These are phyloP conservation scores for Labeo calbasu DNA, from an alignment of 2,797 vertebrate species.

Conservation along the genomic window DNA sequence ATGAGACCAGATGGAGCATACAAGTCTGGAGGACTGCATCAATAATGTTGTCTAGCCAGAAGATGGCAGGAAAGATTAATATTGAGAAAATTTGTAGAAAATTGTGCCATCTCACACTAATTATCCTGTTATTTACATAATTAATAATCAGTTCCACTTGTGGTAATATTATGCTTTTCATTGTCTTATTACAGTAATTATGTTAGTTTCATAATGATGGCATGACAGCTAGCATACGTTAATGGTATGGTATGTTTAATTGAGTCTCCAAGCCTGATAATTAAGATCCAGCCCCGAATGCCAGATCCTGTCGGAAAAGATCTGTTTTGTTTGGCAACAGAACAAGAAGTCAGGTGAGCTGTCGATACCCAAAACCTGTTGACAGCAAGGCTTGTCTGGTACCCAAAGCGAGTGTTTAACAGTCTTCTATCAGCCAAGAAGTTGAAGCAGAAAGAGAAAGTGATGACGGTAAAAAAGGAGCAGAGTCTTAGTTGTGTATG, in stretches of 20 bases:
- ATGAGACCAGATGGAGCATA: neutral
- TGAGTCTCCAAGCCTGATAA: too few relatives aligned
- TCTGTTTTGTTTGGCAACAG: too few relatives aligned
- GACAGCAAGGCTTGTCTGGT: too few relatives aligned
- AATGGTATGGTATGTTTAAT: neutral
- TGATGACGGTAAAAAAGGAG: too few relatives aligned
- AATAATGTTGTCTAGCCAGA: neutral
- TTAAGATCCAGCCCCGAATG: too few relatives aligned
- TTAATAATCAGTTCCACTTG: neutral
- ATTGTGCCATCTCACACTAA: neutral
- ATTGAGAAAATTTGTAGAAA: neutral
- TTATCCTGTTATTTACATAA: neutral
- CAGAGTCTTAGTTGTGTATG: too few relatives aligned
- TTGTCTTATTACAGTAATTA: neutral
- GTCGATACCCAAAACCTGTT: too few relatives aligned
- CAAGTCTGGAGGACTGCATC: neutral
- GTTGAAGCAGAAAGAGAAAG: too few relatives aligned
- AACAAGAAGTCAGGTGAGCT: too few relatives aligned
- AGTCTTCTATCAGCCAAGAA: too few relatives aligned
- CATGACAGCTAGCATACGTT: neutral
- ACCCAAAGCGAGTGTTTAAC: too few relatives aligned
- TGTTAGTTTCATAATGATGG: neutral
- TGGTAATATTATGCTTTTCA: neutral
- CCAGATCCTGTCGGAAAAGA: too few relatives aligned
- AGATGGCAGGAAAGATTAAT: constrained; percentile 18